Percentiles rank a stretch among this genome's conserved stretches.
These are phyloP conservation scores for Diarsia rubi DNA, from an alignment of 2,888 invertebrate species.

Conservation along the genomic window DNA sequence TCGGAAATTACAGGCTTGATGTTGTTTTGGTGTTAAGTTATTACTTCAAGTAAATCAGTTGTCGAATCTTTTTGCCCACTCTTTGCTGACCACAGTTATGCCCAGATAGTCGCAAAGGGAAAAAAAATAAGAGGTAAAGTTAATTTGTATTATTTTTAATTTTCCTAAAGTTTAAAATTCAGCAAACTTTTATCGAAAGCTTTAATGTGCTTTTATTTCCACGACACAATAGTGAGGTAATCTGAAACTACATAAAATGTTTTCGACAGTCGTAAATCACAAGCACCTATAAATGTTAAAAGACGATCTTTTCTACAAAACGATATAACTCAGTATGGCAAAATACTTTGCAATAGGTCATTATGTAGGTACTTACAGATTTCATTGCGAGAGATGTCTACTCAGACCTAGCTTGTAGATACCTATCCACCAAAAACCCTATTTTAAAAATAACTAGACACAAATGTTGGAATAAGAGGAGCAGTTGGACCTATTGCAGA, in stretches of 20 bases:
- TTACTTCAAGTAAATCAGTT: too few species aligned
- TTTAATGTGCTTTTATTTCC: constrained; percentile 14
- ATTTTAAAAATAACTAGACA: neutral
- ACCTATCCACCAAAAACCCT: neutral
- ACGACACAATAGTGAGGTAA: constrained; percentile 2
- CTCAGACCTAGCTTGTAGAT: neutral
- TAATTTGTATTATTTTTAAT: too few species aligned
- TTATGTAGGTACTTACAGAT: neutral
- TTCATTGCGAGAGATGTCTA: neutral
- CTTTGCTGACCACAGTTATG: too few species aligned
- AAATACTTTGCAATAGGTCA: constrained; percentile 10
- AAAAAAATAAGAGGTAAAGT: too few species aligned
- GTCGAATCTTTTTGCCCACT: too few species aligned
- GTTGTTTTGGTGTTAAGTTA: too few species aligned
- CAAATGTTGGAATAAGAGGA: neutral
- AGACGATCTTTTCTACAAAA: constrained; percentile 28
- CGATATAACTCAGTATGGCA: neutral
- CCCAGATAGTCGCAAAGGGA: too few species aligned
- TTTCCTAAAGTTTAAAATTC: too few species aligned
- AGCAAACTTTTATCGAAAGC: neutral
- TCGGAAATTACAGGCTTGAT: too few species aligned
- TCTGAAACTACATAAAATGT: constrained; percentile 22
- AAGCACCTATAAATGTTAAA: constrained; percentile 39
- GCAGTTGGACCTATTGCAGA: neutral
- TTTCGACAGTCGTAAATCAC: constrained; percentile 36